phyloP scores from a whole-genome alignment of 1,140 invertebrate genomes.

The Saccostrea cuccullata region DNA sequence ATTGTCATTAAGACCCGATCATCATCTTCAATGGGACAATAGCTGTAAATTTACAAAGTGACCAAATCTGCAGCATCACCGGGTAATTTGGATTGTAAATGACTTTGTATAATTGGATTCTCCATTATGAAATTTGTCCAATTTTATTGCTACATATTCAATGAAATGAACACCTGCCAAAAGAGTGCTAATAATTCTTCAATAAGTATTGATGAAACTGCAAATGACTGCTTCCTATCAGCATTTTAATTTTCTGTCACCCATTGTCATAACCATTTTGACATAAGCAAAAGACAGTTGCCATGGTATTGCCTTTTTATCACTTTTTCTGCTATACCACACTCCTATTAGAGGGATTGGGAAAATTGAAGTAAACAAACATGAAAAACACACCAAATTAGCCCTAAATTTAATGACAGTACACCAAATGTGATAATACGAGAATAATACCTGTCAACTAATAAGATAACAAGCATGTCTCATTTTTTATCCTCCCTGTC shows the following conservation, averaged over 20 bases:
- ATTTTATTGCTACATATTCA: constrained; percentile 34
- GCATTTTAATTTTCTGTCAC: constrained; percentile 31
- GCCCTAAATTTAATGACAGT: constrained; percentile 36
- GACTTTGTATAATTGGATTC: not conserved
- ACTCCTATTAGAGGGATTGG: constrained; percentile 10
- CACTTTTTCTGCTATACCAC: not conserved
- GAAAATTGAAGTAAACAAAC: constrained; percentile 31
- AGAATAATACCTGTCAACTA: constrained; percentile 24
- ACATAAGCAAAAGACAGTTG: constrained; percentile 2
- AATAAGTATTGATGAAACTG: constrained; percentile 32
- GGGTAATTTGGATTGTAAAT: constrained; percentile 3
- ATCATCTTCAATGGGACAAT: constrained; percentile 8
- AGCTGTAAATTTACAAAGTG: constrained; percentile 26
- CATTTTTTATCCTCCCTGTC: not conserved
- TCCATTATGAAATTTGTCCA: constrained; percentile 32
- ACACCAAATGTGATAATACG: constrained; percentile 33
- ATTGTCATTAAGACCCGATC: constrained; percentile 10
- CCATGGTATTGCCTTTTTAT: constrained; percentile 22
- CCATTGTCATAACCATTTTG: constrained; percentile 21
- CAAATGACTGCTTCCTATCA: not conserved
- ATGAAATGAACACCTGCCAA: constrained; percentile 18
- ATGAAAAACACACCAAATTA: constrained; percentile 31
- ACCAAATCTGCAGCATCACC: constrained; percentile 23
- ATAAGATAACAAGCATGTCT: not conserved
- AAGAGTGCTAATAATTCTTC: constrained; percentile 23